A percentile compares a stretch with the other conserved stretches of the same genome.
These are phyloP conservation scores for Oreonectes daqikongensis DNA, from an alignment of 2,797 vertebrate species.

Conservation along the genomic window DNA sequence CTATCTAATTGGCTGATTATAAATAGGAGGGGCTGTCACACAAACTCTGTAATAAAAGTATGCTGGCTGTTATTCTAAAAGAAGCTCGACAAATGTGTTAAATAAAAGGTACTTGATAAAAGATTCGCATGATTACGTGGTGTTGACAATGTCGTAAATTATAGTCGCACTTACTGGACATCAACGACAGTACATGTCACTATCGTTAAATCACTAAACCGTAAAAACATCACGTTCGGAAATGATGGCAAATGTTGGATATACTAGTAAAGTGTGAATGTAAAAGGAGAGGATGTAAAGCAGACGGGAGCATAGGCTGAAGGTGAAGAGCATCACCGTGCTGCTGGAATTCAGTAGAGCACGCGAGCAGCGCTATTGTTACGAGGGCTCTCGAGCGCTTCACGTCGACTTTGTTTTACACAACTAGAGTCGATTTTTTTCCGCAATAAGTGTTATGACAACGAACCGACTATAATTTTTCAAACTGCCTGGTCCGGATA, in stretches of 20 bases:
- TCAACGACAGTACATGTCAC: neutral
- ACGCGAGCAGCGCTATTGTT: constrained; percentile 35
- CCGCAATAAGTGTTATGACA: neutral
- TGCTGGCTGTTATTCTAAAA: neutral
- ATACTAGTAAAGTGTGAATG: neutral
- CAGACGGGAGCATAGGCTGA: constrained; percentile 27
- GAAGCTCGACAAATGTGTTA: neutral
- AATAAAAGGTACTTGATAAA: neutral
- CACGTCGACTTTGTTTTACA: constrained; percentile 1
- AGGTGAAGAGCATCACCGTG: constrained; percentile 21
- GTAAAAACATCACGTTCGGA: neutral
- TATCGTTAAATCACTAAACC: neutral
- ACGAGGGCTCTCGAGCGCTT: neutral
- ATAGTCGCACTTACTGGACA: neutral
- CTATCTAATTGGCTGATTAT: too few species aligned
- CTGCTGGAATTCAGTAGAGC: neutral
- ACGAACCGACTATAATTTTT: neutral
- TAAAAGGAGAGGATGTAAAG: constrained; percentile 21
- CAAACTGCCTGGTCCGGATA: neutral
- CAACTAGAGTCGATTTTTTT: neutral
- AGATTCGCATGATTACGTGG: neutral
- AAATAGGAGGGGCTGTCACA: too few species aligned
- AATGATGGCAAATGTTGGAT: neutral
- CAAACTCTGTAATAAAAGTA: too few species aligned
- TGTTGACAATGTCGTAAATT: constrained; percentile 2